Conservation (phyloP, 2,113 vertebrate species). For the Oryctolagus cuniculus region DNA sequence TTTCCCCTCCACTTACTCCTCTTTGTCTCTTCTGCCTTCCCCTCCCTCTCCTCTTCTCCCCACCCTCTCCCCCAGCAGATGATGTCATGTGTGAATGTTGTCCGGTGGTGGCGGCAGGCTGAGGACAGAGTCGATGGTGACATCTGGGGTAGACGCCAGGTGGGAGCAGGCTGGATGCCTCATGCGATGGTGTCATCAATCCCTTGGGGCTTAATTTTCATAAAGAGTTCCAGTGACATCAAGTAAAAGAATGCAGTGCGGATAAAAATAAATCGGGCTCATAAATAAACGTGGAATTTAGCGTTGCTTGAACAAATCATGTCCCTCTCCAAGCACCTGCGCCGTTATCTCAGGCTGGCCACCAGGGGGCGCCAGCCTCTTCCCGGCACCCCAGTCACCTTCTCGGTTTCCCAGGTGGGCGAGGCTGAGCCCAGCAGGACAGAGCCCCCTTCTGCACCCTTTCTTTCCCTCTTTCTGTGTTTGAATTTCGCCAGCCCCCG, state of each 20-base stretch:
- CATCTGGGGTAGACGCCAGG: slow-evolving; percentile 52
- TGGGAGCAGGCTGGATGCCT: neutral
- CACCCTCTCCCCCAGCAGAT: slow-evolving; percentile 61
- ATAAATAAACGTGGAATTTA: slow-evolving; percentile 73
- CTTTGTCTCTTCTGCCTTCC: neutral
- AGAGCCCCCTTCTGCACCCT: neutral
- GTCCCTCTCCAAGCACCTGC: slow-evolving; percentile 50
- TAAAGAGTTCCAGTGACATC: slow-evolving; percentile 74
- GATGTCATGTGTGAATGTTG: slow-evolving; percentile 69
- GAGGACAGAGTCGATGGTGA: slow-evolving; percentile 62
- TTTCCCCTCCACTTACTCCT: neutral
- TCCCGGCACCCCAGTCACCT: neutral
- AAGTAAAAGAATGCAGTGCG: slow-evolving; percentile 61
- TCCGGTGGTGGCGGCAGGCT: slow-evolving; percentile 10
- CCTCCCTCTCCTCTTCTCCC: neutral
- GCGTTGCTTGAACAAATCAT: slow-evolving; percentile 53
- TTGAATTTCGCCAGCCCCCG: neutral
- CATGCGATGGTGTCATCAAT: slow-evolving; percentile 47
- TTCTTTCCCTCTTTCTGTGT: neutral
- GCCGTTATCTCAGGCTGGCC: neutral
- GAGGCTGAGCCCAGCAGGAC: neutral
- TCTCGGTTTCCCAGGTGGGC: neutral
- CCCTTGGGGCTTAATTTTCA: slow-evolving; percentile 59
- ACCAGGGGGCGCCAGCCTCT: slow-evolving; percentile 55
- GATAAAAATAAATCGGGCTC: slow-evolving; percentile 79